Base-by-base conservation (phyloP, 2,113 vertebrate genomes). In the Bos indicus region DNA sequence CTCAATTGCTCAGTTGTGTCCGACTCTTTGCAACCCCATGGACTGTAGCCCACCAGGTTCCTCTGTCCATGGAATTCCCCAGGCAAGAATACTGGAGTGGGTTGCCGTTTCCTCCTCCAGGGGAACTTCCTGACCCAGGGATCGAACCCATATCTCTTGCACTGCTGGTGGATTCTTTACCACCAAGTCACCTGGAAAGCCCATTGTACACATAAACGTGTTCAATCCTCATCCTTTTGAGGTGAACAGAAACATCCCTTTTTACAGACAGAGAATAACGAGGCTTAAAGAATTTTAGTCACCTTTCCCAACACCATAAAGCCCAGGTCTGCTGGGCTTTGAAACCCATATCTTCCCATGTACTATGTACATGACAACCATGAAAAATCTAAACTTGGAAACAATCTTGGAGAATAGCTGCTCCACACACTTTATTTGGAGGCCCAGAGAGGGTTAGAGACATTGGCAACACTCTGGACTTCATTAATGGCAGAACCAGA, bases 381-480 rank as follows among this genome's bases (percentile, higher is more conserved):
- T 1, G 5, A 52, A 48, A 95, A 91, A 67, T 57, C 12, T 60
- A 78, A 86, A 77, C 36, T 62, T 57, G 51, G 15, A 67, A 67
- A 62, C 74, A 85, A 48, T 33, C 21, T 71, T 51, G 15, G 16
- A 54, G 17, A 17, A 46, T 17, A 33, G 4, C 40, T 81, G 33
- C 28, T 82, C 15, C 15, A 51, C 46, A 67, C 4, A 9, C 54
- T 16, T 78, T 51, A 17, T 40, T 88, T 95, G 1, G 64, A 89
- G 54, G 23, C 26, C 13, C 7, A 11, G 52, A 82, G 46, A 21
- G 12, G 17, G 6, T 40, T 28, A 30, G 78, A 52, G n/a, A 77
- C 7, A 4, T 7, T 2, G 54, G 1, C 26, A 33, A 12, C 11
- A 26, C 4, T 0, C 3, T 23, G 21, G 60, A 43, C 33, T 6